phyloP scores from a whole-genome alignment of 2,888 invertebrate genomes.

The Nasonovia ribisnigri region DNA sequence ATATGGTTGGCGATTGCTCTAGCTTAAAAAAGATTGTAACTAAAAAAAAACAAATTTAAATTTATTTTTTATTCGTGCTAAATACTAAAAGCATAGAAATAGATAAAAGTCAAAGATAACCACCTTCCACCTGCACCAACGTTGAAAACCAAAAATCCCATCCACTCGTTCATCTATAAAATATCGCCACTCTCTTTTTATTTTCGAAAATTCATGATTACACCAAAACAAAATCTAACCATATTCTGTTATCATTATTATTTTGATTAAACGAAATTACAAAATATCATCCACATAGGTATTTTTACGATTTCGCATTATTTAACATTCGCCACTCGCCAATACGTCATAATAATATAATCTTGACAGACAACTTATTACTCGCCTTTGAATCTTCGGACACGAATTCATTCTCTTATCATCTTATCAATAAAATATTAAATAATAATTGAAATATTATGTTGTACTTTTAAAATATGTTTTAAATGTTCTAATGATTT shows the following conservation, averaged over 20 bases:
- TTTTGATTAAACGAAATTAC: background rate
- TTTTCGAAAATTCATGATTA: background rate
- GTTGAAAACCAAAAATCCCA: background rate
- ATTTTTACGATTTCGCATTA: background rate
- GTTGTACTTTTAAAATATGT: background rate
- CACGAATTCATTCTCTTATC: slow-evolving; percentile 26
- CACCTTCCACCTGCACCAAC: background rate
- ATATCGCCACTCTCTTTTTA: background rate
- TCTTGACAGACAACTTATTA: background rate
- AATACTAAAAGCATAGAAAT: no score
- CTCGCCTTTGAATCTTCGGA: background rate
- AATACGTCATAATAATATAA: no score
- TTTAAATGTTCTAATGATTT: background rate
- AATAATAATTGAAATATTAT: background rate
- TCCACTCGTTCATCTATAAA: background rate
- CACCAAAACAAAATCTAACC: background rate
- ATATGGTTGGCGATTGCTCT: no score
- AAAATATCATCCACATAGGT: background rate
- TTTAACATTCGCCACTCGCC: background rate
- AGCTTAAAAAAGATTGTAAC: no score
- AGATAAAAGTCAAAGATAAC: no score
- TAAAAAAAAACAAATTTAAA: no score
- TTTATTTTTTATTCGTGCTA: no score
- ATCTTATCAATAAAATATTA: slow-evolving; percentile 33
- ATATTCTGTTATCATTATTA: background rate